Evolutionary conservation across 2,888 invertebrate species (phyloP), one percentile per base, ranked within the genome.

Genomic region (Drosophila trichaetosa): DNA sequence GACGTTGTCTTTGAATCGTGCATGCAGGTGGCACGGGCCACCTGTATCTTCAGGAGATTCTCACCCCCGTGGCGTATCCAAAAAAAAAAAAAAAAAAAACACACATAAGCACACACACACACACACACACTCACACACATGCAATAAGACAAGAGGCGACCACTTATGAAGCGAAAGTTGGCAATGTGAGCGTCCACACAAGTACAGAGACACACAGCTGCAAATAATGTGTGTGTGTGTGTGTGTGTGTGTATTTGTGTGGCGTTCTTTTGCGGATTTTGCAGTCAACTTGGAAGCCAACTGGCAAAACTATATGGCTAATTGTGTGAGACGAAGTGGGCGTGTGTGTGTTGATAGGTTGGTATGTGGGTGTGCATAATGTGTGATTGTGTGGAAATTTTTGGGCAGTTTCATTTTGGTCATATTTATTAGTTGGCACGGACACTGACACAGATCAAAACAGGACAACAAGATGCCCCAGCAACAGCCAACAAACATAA

Each of bases 371-470:
- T 79, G 70, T 77, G 76, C 77, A 80, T 84, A 79, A 82, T 89
- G 85, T 90, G 80, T 84, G 89, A 84, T 82, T 91, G 82, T 88
- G 83, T 88, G 83, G 80, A 88, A 86, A 84, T 84, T 87, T 90
- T 90, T 90, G 91, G 91, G 91, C 91, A 88, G 91, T 90, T 91
- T 89, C 90, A 91, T 91, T 91, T 91, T 80, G 91, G 90, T 91
- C 90, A 91, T 91, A 91, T 91, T 91, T 91, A 91, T 91, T 91
- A 91, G 91, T 91, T 91, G 90, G 90, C 87, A 82, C 83, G 87
- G 79, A 82, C 84, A 88, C 70, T 79, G 68, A 68, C 65, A 69
- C 73, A 76, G 69, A 87, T 87, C 81, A 86, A 90, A 89, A 83
- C 83, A 90, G 83, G 83, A 87, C 85, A 91, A 80, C 74, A 83